phyloP scores from a whole-genome alignment of 2,888 invertebrate species.

The Venusia cambrica region DNA sequence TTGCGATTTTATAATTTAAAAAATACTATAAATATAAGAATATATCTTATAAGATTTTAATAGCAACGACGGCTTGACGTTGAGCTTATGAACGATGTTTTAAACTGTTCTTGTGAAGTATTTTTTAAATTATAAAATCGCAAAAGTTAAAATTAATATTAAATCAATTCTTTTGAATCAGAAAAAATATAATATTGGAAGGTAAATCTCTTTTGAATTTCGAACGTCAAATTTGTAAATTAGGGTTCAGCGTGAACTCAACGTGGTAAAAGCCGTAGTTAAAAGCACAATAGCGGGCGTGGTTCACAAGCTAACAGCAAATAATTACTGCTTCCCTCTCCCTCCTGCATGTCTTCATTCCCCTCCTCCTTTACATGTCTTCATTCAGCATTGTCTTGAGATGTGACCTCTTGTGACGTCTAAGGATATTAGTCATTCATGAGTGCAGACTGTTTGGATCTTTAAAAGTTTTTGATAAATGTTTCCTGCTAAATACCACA shows the following conservation, averaged over 20 bases:
- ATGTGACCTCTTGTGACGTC: constrained; percentile 60
- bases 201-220: constrained; percentile 12
- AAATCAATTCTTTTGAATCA: too few species aligned
- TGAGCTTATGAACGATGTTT: too few species aligned
- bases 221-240: constrained; percentile 17
- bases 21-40: too few species aligned
- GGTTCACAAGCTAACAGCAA: constrained; percentile 64
- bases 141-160: constrained; percentile 14
- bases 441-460: constrained; percentile 18
- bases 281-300: constrained; percentile 73
- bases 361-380: constrained; percentile 46
- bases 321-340: constrained; percentile 63
- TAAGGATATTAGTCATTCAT: constrained; percentile 26
- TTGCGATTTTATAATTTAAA: neutral
- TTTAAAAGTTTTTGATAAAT: constrained; percentile 11
- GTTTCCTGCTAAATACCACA: too few species aligned
- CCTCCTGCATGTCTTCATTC: too few species aligned
- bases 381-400: constrained; percentile 73
- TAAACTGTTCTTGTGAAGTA: too few species aligned
- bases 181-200: too few species aligned
- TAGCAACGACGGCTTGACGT: too few species aligned
- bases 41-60: too few species aligned
- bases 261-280: constrained; percentile 56
- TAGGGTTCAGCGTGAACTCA: constrained; percentile 41
- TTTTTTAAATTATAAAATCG: neutral